These are phyloP conservation scores for Meteorus cinctellus DNA, from an alignment of 2,888 invertebrate genomes.

Conservation along the genomic window DNA sequence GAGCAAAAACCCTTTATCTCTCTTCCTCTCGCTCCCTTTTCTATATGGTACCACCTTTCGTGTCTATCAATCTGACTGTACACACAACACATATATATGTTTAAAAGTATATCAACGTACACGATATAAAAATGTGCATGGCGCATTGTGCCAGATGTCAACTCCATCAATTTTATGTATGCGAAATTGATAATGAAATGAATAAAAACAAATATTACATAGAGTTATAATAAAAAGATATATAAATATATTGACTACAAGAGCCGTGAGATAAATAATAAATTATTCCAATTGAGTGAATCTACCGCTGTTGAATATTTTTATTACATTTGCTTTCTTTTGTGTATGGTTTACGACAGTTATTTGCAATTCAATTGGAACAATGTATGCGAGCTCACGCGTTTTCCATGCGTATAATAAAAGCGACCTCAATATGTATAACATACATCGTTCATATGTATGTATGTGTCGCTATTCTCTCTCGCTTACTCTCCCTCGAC, in stretches of 20 bases:
- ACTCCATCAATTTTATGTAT: neutral
- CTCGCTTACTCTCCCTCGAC: neutral
- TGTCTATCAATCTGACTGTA: conserved; percentile 13
- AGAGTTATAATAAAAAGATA: neutral
- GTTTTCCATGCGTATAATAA: neutral
- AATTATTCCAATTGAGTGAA: neutral
- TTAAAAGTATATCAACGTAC: neutral
- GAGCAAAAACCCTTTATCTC: neutral
- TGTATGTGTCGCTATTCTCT: neutral
- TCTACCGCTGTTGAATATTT: neutral
- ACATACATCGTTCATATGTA: neutral
- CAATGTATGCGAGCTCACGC: neutral
- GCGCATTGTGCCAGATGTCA: neutral
- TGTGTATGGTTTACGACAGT: neutral
- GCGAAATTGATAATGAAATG: neutral
- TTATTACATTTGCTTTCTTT: neutral
- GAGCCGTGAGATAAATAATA: neutral
- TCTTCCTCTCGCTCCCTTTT: neutral
- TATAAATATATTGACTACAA: neutral
- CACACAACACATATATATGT: neutral
- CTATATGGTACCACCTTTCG: conserved; percentile 8
- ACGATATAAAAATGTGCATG: neutral
- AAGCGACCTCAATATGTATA: neutral
- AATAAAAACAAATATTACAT: neutral
- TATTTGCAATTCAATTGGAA: conserved; percentile 7